Evolutionary conservation across 1,140 invertebrate genomes (phyloP).

Genomic region (Elysia chlorotica): DNA sequence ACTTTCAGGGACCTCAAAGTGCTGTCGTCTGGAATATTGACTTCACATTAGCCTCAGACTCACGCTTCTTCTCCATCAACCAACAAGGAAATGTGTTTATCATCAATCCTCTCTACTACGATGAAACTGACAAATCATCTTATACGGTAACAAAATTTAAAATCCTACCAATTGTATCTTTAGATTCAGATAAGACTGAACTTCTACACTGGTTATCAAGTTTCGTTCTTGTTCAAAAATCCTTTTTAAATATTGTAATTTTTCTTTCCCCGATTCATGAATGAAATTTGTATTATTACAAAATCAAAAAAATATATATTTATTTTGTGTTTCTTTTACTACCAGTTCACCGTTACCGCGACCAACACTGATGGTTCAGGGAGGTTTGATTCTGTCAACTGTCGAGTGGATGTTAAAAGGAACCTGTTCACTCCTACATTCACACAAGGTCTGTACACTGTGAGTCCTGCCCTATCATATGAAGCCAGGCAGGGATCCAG

Average conservation of each 20-base stretch:
- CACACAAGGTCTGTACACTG: background rate
- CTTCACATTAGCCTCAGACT: background rate
- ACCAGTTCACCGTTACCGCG: conserved; percentile 7
- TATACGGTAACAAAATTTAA: conserved; percentile 12
- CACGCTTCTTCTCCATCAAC: conserved; percentile 4
- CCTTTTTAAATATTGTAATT: background rate
- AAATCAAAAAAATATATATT: too few relatives aligned
- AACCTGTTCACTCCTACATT: conserved; percentile 12
- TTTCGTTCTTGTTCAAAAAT: background rate
- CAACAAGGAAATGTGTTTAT: conserved; percentile 9
- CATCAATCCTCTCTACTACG: background rate
- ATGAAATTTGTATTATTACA: too few relatives aligned
- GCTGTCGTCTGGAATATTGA: conserved; percentile 1
- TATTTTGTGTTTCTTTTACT: background rate
- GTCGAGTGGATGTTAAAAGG: conserved; percentile 10
- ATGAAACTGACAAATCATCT: background rate
- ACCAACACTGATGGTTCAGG: conserved; percentile 15
- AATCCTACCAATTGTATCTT: too few relatives aligned
- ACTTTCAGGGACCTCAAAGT: conserved; percentile 12
- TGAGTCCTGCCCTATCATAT: background rate
- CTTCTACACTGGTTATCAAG: background rate
- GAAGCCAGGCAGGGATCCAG: background rate
- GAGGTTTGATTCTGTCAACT: background rate
- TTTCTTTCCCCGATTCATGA: background rate
- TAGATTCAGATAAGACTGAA: too few relatives aligned